Evolutionary conservation across 2,797 vertebrate species (phyloP), one percentile per base, ranked within the genome.

Genomic region (Hippoglossus hippoglossus): DNA sequence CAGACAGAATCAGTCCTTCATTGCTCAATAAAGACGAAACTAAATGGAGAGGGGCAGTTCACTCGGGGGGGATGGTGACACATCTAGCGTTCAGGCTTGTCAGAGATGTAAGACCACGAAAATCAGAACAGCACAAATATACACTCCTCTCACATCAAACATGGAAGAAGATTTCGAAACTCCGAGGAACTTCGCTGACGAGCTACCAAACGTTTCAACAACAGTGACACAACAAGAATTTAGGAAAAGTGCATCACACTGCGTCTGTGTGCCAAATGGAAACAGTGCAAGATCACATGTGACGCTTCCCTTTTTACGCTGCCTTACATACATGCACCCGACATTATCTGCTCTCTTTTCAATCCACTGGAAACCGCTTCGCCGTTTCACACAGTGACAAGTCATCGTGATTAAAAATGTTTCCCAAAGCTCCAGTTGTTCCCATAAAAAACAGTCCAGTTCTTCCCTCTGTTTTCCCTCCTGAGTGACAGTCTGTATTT

Each of bases 201-300:
- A 82, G 71, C 65, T 87, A 84, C 63, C 69, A 67, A 75, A 86
- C 77, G 64, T 70, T 81, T 79, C 39, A 81, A 86, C 80, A 84
- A 79, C 76, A 79, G 72, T 79, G 57, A 84, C 71, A 79, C 49
- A 56, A 73, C 61, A 68, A 74, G 63, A 76, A 51, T 80, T 73
- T 31, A 56, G 67, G 81, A 82, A 89, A 86, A 85, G 72, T 88
- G 86, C 75, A 77, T 72, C 69, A 75, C 85, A 82, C 52, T 66
- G 63, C 28, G 60, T 83, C 78, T 82, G 82, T 87, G 75, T 18
- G 58, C 62, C 71, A 57, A 75, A 74, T 71, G 55, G 84, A 78
- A 87, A 86, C 84, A 87, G 89, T 92, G 84, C 81, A 87, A 86
- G 79, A 87, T 79, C 57, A 58, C 71, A 75, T 5, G 60, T 75